Percentiles rank a stretch among this genome's conserved stretches.
Conservation (phyloP, 1,140 invertebrate genomes). For the Campoletis sonorensis region DNA sequence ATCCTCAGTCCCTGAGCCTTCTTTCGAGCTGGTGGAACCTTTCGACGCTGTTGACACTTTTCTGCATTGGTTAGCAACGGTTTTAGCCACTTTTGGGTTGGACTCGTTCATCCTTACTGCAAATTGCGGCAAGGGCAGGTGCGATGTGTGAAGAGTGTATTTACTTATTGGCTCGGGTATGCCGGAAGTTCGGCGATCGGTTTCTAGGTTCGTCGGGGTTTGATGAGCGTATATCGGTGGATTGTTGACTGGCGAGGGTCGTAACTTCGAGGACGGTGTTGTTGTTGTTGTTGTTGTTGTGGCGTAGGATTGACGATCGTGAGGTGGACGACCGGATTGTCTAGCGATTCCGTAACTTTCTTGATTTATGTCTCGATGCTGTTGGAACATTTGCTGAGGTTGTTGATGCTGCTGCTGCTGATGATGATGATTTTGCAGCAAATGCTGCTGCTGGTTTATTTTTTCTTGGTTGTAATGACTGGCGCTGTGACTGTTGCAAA, state of each 20-base stretch:
- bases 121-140: slow-evolving; percentile 84
- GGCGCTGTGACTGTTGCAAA: slow-evolving; percentile 66
- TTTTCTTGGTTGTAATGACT: slow-evolving; percentile 68
- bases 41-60: slow-evolving; percentile 70
- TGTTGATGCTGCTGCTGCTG: slow-evolving; percentile 32
- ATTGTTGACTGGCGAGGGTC: slow-evolving; percentile 60
- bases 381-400: slow-evolving; percentile 42
- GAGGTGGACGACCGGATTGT: slow-evolving; percentile 48
- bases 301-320: slow-evolving; percentile 35
- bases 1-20: slow-evolving; percentile 78
- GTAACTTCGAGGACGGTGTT: slow-evolving; percentile 52
- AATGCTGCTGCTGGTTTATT: slow-evolving; percentile 45
- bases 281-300: too few species aligned
- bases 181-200: slow-evolving; percentile 54
- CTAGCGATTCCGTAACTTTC: slow-evolving; percentile 50
- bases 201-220: slow-evolving; percentile 45
- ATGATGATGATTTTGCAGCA: slow-evolving; percentile 45
- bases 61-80: slow-evolving; percentile 80
- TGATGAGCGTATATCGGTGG: slow-evolving; percentile 53
- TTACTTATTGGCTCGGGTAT: slow-evolving; percentile 73
- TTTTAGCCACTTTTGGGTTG: slow-evolving; percentile 83
- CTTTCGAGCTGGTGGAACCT: slow-evolving; percentile 71
- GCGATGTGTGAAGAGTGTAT: slow-evolving; percentile 85
- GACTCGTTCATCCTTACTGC: slow-evolving; percentile 81
- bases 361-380: slow-evolving; percentile 53